These are phyloP conservation scores for Caenorhabditis sp. DNA, from an alignment of 2,888 invertebrate species.

Conservation along the genomic window DNA sequence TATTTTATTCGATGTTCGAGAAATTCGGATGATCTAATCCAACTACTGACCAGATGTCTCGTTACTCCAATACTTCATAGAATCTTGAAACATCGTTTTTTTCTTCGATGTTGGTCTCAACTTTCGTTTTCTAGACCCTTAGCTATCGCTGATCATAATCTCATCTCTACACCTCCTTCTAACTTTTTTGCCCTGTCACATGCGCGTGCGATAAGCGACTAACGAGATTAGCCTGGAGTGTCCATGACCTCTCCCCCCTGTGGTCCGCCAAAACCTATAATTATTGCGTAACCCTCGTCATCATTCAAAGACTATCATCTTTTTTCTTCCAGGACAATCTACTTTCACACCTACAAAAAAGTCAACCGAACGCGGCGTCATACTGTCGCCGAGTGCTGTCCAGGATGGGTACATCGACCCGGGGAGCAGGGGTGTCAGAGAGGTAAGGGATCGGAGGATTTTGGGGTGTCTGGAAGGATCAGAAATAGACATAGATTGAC, in stretches of 20 bases:
- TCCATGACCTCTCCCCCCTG: slow-evolving; percentile 37
- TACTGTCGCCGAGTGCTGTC: slow-evolving; percentile 85
- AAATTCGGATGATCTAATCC: no score
- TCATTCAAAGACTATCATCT: background rate
- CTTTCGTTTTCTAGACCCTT: no score
- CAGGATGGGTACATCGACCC: slow-evolving; percentile 84
- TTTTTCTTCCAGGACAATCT: slow-evolving; percentile 84
- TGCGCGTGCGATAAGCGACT: slow-evolving; percentile 21
- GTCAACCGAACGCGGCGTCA: slow-evolving; percentile 84
- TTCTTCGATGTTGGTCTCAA: no score
- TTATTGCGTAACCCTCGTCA: slow-evolving; percentile 36
- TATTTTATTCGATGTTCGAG: no score
- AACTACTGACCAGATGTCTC: no score
- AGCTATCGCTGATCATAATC: no score
- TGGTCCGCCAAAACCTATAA: slow-evolving; percentile 33
- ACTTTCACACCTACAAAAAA: slow-evolving; percentile 85
- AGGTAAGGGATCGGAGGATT: no score
- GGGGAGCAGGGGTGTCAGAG: slow-evolving; percentile 84
- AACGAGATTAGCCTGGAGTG: slow-evolving; percentile 42
- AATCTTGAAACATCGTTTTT: no score
- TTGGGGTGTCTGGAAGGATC: no score
- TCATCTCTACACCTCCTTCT: background rate
- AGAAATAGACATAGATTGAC: no score
- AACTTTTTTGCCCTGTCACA: slow-evolving; percentile 1
- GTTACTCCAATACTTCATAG: no score